Evolutionary conservation across 1,140 invertebrate species (phyloP).

Genomic region (Drosophila pandora): DNA sequence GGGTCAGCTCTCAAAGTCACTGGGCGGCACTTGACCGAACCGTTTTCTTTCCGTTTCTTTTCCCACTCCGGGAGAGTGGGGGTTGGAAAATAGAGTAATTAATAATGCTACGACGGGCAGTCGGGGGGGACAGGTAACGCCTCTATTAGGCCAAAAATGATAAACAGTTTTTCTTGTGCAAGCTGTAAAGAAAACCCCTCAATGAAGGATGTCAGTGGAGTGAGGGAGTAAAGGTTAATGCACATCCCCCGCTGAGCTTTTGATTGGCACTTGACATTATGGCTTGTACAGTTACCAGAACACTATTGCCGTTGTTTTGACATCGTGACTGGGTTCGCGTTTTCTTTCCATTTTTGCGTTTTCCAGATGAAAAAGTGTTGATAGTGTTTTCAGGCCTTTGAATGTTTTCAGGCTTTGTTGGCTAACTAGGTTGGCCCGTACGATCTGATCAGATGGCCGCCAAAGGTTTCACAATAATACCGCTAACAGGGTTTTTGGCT

Average conservation of each 20-base stretch:
- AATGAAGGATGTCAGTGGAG: constrained; percentile 59
- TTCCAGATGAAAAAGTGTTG: constrained; percentile 56
- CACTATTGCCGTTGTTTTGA: constrained; percentile 44
- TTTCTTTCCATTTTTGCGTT: constrained; percentile 19
- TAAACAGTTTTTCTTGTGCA: constrained; percentile 69
- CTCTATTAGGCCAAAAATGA: constrained; percentile 72
- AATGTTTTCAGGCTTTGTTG: constrained; percentile 39
- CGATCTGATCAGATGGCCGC: constrained; percentile 1
- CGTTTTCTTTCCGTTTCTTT: constrained; percentile 21
- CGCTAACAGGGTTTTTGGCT: constrained; percentile 5
- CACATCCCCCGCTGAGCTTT: constrained; percentile 51
- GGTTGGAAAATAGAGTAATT: constrained; percentile 71
- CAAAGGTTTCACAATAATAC: not conserved
- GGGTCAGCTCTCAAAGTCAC: constrained; percentile 48
- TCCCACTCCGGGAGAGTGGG: not conserved
- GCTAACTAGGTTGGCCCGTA: constrained; percentile 38
- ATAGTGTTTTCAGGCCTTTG: constrained; percentile 20
- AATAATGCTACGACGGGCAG: constrained; percentile 49
- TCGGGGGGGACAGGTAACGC: constrained; percentile 53
- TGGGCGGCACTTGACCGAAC: constrained; percentile 31
- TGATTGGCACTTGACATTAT: constrained; percentile 78
- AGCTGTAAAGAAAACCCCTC: constrained; percentile 17
- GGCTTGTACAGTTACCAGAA: constrained; percentile 44
- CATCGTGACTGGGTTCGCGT: constrained; percentile 58
- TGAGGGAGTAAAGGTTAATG: constrained; percentile 11